Evolutionary conservation across 92 coral and sea anemone species (phyloP), one percentile per base, ranked within the genome.

Genomic region (Heteractis magnifica): DNA sequence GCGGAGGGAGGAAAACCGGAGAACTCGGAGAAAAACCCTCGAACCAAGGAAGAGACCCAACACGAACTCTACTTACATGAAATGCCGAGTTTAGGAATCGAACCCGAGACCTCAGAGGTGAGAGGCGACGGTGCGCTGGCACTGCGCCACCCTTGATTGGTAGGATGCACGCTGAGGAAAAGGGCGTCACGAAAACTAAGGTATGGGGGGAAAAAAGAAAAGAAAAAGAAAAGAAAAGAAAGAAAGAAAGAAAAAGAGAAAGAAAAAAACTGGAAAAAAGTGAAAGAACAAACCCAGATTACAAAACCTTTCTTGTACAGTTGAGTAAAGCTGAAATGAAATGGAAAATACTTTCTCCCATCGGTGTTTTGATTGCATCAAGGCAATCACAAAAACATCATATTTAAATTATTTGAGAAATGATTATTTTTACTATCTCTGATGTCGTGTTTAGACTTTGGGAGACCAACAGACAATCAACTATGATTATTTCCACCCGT

Each of bases 371-470:
- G 6, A n/a, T 76, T 52, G 6, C 6, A 52, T 52, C 12, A 44
- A 76, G 23, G 50, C 55, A 55, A 52, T 76, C 60, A 76, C 52
- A 20, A 71, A 71, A n/a, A 76, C 79, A 19, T 23, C 23, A 50
- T 18, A 76, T 79, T 79, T 59, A 50, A 44, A 60, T 79, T 48
- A 79, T 44, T 58, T 79, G 53, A 21, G 18, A 65, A 60, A 62
- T 56, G 44, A 79, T 79, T 50, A 78, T 16, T 78, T 52, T 52
- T 11, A 52, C 73, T 76, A 76, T 76, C 79, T n/a, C 64, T 52
- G 79, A 52, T 76, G 79, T 76, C 19, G 48, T 68, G 73, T 76
- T 76, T 76, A 20, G n/a, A 19, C 8, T 9, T 76, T 48, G 18
- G 15, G 48, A 76, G 79, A 76, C 58, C 56, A 16, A 18, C 48